A percentile compares a stretch with the other conserved stretches of the same genome.
phyloP scores from a whole-genome alignment of 2,113 vertebrate genomes.

The Pelecanoides urinatrix region DNA sequence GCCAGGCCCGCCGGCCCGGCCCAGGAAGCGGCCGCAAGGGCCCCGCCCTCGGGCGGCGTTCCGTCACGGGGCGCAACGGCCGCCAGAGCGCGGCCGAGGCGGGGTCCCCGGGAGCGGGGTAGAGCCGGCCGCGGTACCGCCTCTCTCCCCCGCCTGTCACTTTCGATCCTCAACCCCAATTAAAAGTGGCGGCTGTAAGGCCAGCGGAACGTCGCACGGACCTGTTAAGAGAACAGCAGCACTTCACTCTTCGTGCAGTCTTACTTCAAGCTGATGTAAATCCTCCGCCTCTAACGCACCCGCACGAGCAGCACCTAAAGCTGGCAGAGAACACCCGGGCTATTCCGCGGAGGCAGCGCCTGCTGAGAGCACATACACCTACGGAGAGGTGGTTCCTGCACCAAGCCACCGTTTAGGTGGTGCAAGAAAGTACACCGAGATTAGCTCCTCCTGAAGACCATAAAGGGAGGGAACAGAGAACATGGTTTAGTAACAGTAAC shows the following conservation, averaged over 20 bases:
- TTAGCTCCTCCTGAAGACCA: not conserved
- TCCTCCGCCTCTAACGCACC: not conserved
- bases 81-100: too few relatives aligned
- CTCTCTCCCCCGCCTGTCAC: accelerated
- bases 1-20: too few relatives aligned
- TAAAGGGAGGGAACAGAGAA: not conserved
- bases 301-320: not conserved
- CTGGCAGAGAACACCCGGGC: not conserved
- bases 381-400: not conserved
- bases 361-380: not conserved
- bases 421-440: too few relatives aligned
- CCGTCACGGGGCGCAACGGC: too few relatives aligned
- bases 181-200: accelerated
- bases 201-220: accelerated
- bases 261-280: not conserved
- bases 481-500: too few relatives aligned
- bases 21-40: too few relatives aligned
- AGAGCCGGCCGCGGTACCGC: accelerated
- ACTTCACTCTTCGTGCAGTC: not conserved
- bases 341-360: not conserved
- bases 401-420: accelerated
- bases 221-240: not conserved
- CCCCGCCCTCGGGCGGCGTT: too few relatives aligned
- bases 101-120: too few relatives aligned
- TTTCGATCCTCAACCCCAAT: accelerated